phyloP scores from a whole-genome alignment of 2,113 vertebrate genomes.

The Sapajus apella region DNA sequence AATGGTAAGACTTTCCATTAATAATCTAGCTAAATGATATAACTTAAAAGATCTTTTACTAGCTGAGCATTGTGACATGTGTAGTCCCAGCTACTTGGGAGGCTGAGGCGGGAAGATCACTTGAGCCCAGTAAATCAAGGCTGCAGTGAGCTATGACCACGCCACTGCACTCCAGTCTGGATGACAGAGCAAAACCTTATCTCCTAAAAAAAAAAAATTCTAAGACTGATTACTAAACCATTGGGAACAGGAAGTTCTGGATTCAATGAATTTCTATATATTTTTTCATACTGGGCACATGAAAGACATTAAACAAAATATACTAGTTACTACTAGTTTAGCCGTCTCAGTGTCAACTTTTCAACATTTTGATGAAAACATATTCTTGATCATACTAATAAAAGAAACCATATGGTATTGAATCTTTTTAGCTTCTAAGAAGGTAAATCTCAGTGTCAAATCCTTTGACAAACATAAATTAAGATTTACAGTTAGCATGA shows the following conservation, averaged over 20 bases:
- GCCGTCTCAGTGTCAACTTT: background rate
- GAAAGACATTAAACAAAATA: background rate
- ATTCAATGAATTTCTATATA: background rate
- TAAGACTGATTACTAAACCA: background rate
- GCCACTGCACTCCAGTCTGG: background rate
- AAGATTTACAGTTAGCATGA: conserved; percentile 14
- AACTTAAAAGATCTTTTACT: background rate
- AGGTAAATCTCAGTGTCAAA: conserved; percentile 58
- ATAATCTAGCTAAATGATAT: background rate
- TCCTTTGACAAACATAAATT: conserved; percentile 49
- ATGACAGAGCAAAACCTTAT: background rate
- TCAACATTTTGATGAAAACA: conserved; percentile 21
- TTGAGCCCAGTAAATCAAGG: no score
- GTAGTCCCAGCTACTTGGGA: background rate
- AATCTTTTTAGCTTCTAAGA: conserved; percentile 51
- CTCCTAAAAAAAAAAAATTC: background rate
- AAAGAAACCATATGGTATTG: conserved; percentile 54
- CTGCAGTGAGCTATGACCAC: no score
- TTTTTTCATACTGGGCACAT: background rate
- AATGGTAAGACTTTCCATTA: background rate
- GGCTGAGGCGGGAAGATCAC: no score
- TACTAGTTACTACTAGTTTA: background rate
- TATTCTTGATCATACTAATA: conserved; percentile 52
- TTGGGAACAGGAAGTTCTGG: background rate
- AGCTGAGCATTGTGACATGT: background rate